Percentiles rank a stretch among this genome's conserved stretches.
These are phyloP conservation scores for Acarapis woodi DNA, from an alignment of 1,140 invertebrate species.

Conservation along the genomic window DNA sequence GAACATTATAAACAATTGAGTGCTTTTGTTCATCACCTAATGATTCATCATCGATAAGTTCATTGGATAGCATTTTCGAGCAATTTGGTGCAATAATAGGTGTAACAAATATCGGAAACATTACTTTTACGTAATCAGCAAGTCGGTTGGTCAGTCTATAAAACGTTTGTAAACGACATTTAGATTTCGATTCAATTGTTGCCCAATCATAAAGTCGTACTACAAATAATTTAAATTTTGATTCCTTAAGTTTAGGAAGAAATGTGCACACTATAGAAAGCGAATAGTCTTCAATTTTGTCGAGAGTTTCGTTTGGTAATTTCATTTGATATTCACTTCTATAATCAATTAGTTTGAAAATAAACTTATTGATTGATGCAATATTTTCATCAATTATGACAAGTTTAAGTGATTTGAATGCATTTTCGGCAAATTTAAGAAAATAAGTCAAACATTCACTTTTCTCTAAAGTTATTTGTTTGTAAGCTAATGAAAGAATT, in stretches of 20 bases:
- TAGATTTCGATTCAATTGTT: constrained; percentile 17
- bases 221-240: constrained; percentile 12
- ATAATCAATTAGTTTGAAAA: constrained; percentile 6
- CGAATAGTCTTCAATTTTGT: constrained; percentile 38
- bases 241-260: constrained; percentile 58
- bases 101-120: constrained; percentile 63
- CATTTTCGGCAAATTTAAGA: too few species aligned
- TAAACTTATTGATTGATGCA: constrained; percentile 1
- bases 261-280: constrained; percentile 39
- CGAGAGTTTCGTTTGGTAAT: neutral
- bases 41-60: neutral
- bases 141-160: constrained; percentile 42
- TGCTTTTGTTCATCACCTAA: neutral
- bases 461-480: neutral
- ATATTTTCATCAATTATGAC: neutral
- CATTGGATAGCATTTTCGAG: constrained; percentile 1
- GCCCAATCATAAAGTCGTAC: constrained; percentile 44
- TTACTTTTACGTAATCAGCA: constrained; percentile 45
- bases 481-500: neutral
- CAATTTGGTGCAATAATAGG: constrained; percentile 24
- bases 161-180: constrained; percentile 44
- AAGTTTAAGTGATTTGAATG: too few species aligned
- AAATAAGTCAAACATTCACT: too few species aligned
- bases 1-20: constrained; percentile 18
- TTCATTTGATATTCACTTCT: neutral